Base-by-base conservation (phyloP, 2,797 vertebrate genomes). In the Simalia tracyae region DNA sequence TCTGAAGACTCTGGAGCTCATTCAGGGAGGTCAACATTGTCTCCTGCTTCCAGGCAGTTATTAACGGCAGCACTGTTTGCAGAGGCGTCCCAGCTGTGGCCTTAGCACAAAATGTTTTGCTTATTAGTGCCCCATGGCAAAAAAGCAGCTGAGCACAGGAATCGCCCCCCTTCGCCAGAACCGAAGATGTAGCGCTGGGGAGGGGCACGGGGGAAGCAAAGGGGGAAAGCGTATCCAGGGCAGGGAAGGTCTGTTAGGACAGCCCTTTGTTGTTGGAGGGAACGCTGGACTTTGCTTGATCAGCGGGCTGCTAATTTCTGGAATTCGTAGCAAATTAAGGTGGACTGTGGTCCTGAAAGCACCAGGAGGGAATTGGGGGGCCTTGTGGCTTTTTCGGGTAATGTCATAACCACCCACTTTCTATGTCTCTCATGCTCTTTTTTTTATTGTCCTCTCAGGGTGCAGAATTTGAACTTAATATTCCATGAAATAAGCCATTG, bases 401-500 rank as follows among this genome's bases (percentile, higher is more conserved):
- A 97, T 98, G 97, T 97, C 97, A 97, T 96, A 97, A 97, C 95
- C 96, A 92, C 95, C 95, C 94, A 95, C 93, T 28, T 24, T 24
- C 14, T 96, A 96, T 95, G 15, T 59, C n/a, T 28, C 56, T 15
- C 11, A 1, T 50, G 14, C 8, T 46, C 46, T 50, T 96, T 97
- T 95, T 96, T 97, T 96, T 96, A 98, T 98, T 98, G 98, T 98
- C 98, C 98, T 98, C 98, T 98, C 97, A 98, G 98, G 98, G 98
- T 98, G 98, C 98, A 97, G 97, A 98, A 98, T 99, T 98, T 98
- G 98, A 99, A 99, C 98, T 98, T 99, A 98, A 99, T 99, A 99
- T 99, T 99, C 98, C 98, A 99, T 99, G 98, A 99, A 99, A 99
- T 99, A 99, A 98, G 97, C 98, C 98, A 98, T 98, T 99, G 98